These are phyloP conservation scores for Austrolebias charrua DNA, from an alignment of 2,797 vertebrate genomes.

Conservation along the genomic window DNA sequence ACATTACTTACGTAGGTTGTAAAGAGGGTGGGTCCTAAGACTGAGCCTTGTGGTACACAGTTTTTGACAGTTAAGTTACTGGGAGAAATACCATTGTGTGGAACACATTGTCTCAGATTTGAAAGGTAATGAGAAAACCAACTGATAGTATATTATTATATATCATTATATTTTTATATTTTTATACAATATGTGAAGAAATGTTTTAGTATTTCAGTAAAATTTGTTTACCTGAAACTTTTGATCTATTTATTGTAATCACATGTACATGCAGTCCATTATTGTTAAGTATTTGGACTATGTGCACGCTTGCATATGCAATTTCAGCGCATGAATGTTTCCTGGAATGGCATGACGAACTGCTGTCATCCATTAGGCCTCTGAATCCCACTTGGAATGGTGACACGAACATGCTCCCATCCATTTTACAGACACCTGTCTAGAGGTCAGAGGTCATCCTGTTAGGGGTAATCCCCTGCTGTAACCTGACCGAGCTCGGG, in stretches of 20 bases:
- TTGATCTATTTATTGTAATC: slow-evolving; percentile 19
- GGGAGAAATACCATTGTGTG: too few relatives aligned
- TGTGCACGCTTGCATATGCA: slow-evolving; percentile 35
- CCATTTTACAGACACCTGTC: slow-evolving; percentile 71
- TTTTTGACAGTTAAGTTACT: too few relatives aligned
- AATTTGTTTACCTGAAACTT: slow-evolving; percentile 4
- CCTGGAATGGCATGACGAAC: slow-evolving; percentile 52
- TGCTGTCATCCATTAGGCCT: slow-evolving; percentile 35
- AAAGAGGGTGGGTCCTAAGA: too few relatives aligned
- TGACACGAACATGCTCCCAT: slow-evolving; percentile 59
- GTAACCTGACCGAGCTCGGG: slow-evolving; percentile 71
- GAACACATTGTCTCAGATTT: too few relatives aligned
- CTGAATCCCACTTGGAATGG: slow-evolving; percentile 64
- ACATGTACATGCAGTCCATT: slow-evolving; percentile 22
- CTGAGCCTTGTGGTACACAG: too few relatives aligned
- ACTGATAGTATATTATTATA: too few relatives aligned
- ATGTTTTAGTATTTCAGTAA: not conserved
- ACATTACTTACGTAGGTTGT: too few relatives aligned
- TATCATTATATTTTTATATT: too few relatives aligned
- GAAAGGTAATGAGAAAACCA: too few relatives aligned
- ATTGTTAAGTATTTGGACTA: slow-evolving; percentile 35
- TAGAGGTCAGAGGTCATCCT: slow-evolving; percentile 65
- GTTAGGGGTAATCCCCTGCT: slow-evolving; percentile 70
- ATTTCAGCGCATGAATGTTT: too few relatives aligned
- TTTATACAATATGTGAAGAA: too few relatives aligned